phyloP scores from a whole-genome alignment of 2,888 invertebrate species.

The Mesorhabditis belari region DNA sequence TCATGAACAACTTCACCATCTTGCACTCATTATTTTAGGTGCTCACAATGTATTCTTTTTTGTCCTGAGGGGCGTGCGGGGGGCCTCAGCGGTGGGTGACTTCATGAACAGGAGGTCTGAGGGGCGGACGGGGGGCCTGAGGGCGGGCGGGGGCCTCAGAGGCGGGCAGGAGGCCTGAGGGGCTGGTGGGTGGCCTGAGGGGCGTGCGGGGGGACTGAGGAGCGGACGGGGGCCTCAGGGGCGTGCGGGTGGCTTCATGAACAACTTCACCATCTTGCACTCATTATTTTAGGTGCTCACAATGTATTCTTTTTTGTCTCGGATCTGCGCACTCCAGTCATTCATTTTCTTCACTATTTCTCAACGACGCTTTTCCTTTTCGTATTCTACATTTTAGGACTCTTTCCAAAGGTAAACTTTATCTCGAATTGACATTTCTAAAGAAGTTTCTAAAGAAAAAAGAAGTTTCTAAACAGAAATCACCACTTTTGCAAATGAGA shows the following conservation, averaged over 20 bases:
- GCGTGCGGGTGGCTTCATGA: too few relatives aligned
- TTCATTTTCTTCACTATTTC: conserved; percentile 43
- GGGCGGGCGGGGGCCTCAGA: too few relatives aligned
- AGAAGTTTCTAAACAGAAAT: neutral
- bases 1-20: conserved; percentile 31
- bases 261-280: conserved; percentile 40
- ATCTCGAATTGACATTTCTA: too few relatives aligned
- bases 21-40: conserved; percentile 46
- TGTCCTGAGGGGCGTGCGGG: too few relatives aligned
- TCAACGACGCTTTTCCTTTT: conserved; percentile 33
- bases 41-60: conserved; percentile 48
- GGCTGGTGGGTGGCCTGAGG: too few relatives aligned
- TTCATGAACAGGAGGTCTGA: too few relatives aligned
- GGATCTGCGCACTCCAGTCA: conserved; percentile 36
- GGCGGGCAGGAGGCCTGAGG: too few relatives aligned
- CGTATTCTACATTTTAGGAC: conserved; percentile 8
- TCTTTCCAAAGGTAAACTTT: conserved; percentile 9
- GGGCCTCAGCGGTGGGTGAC: too few relatives aligned
- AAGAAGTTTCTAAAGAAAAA: neutral
- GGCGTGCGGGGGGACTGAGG: too few relatives aligned
- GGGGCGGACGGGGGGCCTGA: too few relatives aligned
- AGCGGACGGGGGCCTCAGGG: too few relatives aligned
- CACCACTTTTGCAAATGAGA: neutral
- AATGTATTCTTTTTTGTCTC: conserved; percentile 48
- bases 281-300: conserved; percentile 48